Conservation (phyloP, 2,797 vertebrate species). For the Anabas testudineus region DNA sequence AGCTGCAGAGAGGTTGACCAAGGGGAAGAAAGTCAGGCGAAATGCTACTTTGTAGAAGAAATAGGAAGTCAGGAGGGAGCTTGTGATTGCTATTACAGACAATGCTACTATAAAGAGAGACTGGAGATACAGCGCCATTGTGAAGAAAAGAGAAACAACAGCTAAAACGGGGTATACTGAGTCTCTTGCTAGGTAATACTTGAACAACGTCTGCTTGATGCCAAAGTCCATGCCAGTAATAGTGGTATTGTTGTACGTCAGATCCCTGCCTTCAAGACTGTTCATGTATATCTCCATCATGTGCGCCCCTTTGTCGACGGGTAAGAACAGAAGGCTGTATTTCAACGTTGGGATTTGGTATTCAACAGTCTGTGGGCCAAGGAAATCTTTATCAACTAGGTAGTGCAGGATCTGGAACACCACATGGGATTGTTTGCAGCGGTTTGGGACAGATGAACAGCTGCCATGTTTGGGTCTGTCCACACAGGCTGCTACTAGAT, state of each 20-base stretch:
- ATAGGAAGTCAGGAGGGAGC: slow-evolving; percentile 92
- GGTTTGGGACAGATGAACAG: slow-evolving; percentile 90
- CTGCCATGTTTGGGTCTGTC: slow-evolving; percentile 83
- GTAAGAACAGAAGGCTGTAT: slow-evolving; percentile 95
- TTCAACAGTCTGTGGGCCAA: slow-evolving; percentile 93
- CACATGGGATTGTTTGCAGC: slow-evolving; percentile 88
- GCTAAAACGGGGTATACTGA: slow-evolving; percentile 92
- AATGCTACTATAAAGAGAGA: slow-evolving; percentile 92
- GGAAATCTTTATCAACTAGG: slow-evolving; percentile 95
- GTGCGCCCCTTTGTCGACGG: slow-evolving; percentile 89
- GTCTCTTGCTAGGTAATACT: slow-evolving; percentile 92
- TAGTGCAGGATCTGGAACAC: slow-evolving; percentile 96
- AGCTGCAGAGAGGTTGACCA: slow-evolving; percentile 90
- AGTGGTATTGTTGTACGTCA: slow-evolving; percentile 92
- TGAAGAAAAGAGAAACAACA: slow-evolving; percentile 89
- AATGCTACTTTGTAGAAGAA: slow-evolving; percentile 97
- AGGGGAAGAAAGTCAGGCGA: slow-evolving; percentile 92
- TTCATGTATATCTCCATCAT: slow-evolving; percentile 95
- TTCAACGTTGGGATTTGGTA: slow-evolving; percentile 98
- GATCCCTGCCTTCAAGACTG: slow-evolving; percentile 87
- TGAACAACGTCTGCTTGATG: slow-evolving; percentile 94
- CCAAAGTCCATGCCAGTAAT: slow-evolving; percentile 98
- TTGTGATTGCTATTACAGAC: slow-evolving; percentile 88
- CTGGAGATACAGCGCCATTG: slow-evolving; percentile 91
- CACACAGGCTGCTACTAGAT: slow-evolving; percentile 87